Conservation (phyloP, 2,113 vertebrate genomes). For the Lasiurus cinereus region DNA sequence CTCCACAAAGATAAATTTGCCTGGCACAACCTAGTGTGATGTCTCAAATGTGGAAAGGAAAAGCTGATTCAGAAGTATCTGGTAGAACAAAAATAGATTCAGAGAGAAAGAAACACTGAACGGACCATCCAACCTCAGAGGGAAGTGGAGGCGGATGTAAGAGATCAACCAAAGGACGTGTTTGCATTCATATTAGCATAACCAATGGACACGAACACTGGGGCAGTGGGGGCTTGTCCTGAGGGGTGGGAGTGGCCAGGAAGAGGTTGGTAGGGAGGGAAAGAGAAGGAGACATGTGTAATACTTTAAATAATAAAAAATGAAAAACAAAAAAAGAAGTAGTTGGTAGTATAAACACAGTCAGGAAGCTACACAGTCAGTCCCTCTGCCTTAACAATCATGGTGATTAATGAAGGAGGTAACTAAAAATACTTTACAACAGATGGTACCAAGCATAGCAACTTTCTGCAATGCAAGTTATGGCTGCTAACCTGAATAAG, state of each 20-base stretch:
- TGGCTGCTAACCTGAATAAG: not conserved
- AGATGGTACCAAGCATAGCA: not conserved
- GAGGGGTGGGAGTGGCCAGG: no score
- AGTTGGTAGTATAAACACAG: not conserved
- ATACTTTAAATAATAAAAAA: no score
- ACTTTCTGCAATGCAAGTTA: not conserved
- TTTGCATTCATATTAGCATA: no score
- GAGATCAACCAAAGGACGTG: no score
- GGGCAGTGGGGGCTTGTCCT: no score
- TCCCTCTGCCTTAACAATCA: not conserved
- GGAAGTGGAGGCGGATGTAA: no score
- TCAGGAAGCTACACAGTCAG: not conserved
- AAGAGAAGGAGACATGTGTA: no score
- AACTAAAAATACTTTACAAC: constrained; percentile 57
- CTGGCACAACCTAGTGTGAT: not conserved
- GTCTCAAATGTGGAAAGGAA: not conserved
- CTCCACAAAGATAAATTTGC: not conserved
- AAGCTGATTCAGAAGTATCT: not conserved
- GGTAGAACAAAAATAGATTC: not conserved
- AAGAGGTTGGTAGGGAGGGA: no score
- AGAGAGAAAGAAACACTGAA: no score
- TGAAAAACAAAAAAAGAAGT: not conserved
- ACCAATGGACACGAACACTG: no score
- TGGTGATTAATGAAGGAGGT: constrained; percentile 50
- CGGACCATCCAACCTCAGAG: no score